Evolutionary conservation across 2,797 vertebrate genomes (phyloP), one percentile per base, ranked within the genome.

Genomic region (Paramormyrops hopkinsi): DNA sequence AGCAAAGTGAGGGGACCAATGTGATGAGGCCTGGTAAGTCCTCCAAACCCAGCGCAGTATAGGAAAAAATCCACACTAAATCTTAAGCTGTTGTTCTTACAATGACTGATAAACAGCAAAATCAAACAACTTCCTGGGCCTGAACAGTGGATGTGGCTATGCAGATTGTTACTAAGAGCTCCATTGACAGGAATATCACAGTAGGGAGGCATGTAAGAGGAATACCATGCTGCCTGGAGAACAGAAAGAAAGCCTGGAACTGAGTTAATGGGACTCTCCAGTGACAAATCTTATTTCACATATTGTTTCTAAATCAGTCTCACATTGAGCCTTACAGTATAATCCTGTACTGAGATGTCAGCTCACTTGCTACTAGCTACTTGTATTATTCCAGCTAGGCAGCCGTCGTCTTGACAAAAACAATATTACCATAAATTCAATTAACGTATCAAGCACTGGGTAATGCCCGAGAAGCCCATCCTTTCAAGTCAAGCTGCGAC

Each of bases 1-100:
- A 22, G 86, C 6, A 29, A 86, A 89, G 51, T 25, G 88, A 76
- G n/a, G 53, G 51, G 88, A 88, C 89, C 89, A 44, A 50, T 79
- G 29, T 1, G 22, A 56, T 54, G 86, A 88, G 19, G 88, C 65
- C 90, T 89, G 56, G 87, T 65, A 59, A 92, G 82, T 89, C 33
- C 37, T 79, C 73, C 73, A 79, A 44, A 79, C 37, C 6, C 33
- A 44, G 11, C 17, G 2, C 25, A 19, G 14, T 44, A 8, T 44
- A 17, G 29, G 69, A 76, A 76, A 76, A 41, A 76, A 79, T 37
- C 37, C 73, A 37, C 37, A 9, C 73, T 79, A 8, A 79, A 79
- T 79, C 73, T 44, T 44, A 41, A 8, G 73, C 17, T 79, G 33
- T 33, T 37, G 33, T 79, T 79, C 37, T 44, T 79, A 44, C 17